Conservation (phyloP, 2,113 vertebrate genomes). For the Cavia porcellus region DNA sequence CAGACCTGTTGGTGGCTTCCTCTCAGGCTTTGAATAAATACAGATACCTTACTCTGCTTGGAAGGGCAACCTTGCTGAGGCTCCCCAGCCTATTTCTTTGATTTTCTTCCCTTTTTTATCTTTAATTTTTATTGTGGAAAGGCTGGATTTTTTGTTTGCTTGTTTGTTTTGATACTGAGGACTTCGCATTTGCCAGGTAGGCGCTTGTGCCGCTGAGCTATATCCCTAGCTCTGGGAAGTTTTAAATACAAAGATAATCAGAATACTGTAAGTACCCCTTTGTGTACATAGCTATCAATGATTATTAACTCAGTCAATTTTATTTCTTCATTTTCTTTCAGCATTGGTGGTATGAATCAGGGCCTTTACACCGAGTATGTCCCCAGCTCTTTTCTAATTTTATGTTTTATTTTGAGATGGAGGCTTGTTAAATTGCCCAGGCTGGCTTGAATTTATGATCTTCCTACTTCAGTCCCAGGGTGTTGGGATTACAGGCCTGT, state of each 20-base stretch:
- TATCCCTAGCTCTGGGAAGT: neutral
- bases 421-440: neutral
- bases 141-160: neutral
- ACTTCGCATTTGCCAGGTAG: no score
- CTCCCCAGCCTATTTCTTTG: neutral
- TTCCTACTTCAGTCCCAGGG: neutral
- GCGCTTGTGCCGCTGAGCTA: no score
- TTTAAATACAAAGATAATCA: neutral
- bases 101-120: neutral
- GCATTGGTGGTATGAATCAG: neutral
- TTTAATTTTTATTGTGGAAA: conserved; percentile 12
- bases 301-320: conserved; percentile 43
- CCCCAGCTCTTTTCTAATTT: neutral
- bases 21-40: neutral
- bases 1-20: neutral
- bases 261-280: neutral
- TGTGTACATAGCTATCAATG: neutral
- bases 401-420: neutral
- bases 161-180: no score
- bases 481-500: neutral
- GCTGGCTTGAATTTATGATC: neutral
- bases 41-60: neutral
- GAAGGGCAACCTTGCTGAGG: neutral
- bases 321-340: neutral
- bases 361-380: neutral